Evolutionary conservation across 2,113 vertebrate genomes (phyloP).

Genomic region (Gavialis gangeticus): DNA sequence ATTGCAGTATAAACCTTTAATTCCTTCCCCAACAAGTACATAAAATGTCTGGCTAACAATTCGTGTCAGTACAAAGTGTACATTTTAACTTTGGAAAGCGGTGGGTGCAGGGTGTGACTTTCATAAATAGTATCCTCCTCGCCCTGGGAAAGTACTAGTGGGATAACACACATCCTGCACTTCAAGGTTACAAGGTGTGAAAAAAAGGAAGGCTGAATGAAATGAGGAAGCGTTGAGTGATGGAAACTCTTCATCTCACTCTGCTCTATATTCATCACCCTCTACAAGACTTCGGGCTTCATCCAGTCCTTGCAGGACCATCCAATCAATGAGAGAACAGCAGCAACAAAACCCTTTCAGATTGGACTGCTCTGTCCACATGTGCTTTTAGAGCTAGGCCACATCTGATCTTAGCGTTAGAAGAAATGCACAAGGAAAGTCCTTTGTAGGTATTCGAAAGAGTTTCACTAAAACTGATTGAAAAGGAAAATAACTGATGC

Average conservation of each 20-base stretch:
- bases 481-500: conserved; percentile 39
- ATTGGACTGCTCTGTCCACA: neutral
- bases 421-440: conserved; percentile 29
- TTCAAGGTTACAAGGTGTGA: neutral
- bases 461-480: conserved; percentile 50
- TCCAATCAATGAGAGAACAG: neutral
- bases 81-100: neutral
- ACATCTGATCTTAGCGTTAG: neutral
- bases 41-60: neutral
- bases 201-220: neutral
- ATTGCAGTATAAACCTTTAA: fast-evolving
- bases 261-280: no score
- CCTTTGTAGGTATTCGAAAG: neutral
- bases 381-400: conserved; percentile 18
- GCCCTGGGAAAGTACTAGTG: neutral
- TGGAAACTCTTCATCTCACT: neutral
- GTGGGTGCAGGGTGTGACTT: neutral
- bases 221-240: neutral
- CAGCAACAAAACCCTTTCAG: neutral
- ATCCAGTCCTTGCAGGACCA: neutral
- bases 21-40: neutral
- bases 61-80: neutral
- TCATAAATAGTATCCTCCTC: neutral
- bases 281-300: neutral
- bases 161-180: neutral